Percentiles rank a stretch among this genome's conserved stretches.
phyloP scores from a whole-genome alignment of 1,140 invertebrate species.

The Pararge aegeria region DNA sequence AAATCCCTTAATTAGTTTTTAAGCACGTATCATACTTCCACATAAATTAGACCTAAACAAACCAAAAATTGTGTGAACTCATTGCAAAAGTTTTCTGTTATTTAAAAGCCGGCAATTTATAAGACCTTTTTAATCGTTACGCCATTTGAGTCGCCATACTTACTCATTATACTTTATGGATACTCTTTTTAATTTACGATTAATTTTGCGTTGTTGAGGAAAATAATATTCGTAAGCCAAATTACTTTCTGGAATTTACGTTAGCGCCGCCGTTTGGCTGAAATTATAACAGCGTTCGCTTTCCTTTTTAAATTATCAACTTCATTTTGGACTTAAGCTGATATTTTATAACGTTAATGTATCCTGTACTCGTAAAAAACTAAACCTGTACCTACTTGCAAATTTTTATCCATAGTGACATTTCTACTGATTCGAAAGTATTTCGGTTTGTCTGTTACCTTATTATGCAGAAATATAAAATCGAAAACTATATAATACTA shows the following conservation, averaged over 20 bases:
- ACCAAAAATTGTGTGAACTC: not conserved
- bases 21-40: not conserved
- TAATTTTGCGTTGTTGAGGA: slow-evolving; percentile 33
- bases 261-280: slow-evolving; percentile 26
- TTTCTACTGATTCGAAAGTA: too few species aligned
- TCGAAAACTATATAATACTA: too few species aligned
- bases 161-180: slow-evolving; percentile 27
- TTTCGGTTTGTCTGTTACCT: too few species aligned
- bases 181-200: slow-evolving; percentile 45
- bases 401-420: too few species aligned
- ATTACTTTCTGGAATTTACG: slow-evolving; percentile 48
- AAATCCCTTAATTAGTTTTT: too few species aligned
- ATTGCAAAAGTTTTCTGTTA: not conserved
- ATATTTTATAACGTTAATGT: not conserved
- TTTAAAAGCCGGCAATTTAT: not conserved
- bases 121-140: not conserved
- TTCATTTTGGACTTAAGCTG: slow-evolving; percentile 1
- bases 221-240: slow-evolving; percentile 47
- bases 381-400: too few species aligned
- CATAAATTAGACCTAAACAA: not conserved
- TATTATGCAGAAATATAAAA: too few species aligned
- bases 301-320: slow-evolving; percentile 8
- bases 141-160: slow-evolving; percentile 1
- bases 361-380: not conserved
- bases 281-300: slow-evolving; percentile 15